Evolutionary conservation across 2,113 vertebrate genomes (phyloP).

Genomic region (Silurus meridionalis): DNA sequence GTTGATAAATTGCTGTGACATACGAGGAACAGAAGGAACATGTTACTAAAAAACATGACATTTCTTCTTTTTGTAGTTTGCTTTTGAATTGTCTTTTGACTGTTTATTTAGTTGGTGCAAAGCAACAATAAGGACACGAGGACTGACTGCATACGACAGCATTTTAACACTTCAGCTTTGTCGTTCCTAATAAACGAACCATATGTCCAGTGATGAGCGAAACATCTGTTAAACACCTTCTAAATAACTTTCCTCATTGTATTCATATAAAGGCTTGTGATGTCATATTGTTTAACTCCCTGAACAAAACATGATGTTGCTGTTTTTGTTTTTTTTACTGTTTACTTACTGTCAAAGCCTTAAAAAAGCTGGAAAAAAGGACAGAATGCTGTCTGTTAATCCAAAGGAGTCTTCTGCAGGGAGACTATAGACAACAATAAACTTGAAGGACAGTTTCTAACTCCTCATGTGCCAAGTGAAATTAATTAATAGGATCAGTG

Average conservation of each 20-base stretch:
- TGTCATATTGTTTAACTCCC: constrained; percentile 14
- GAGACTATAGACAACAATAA: neutral
- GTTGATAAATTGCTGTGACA: neutral
- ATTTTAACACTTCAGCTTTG: neutral
- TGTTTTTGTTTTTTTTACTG: constrained; percentile 10
- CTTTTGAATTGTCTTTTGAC: neutral
- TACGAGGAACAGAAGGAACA: neutral
- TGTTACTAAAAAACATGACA: neutral
- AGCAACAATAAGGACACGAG: neutral
- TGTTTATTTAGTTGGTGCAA: no score
- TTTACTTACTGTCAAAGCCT: constrained; percentile 3
- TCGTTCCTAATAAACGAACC: neutral
- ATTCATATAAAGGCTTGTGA: neutral
- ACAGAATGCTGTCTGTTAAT: neutral
- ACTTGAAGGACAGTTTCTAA: neutral
- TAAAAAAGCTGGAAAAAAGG: neutral
- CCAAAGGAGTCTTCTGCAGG: neutral
- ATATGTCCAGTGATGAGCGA: neutral
- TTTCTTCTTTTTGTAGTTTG: neutral
- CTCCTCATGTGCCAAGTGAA: no score
- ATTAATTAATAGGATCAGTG: constrained; percentile 9
- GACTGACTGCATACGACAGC: neutral
- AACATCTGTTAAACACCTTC: neutral
- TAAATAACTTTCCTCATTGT: neutral
- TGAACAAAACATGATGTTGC: constrained; percentile 30